A percentile compares a stretch with the other conserved stretches of the same genome.
Evolutionary conservation across 2,888 invertebrate genomes (phyloP).

Genomic region (Zele albiditarsus): DNA sequence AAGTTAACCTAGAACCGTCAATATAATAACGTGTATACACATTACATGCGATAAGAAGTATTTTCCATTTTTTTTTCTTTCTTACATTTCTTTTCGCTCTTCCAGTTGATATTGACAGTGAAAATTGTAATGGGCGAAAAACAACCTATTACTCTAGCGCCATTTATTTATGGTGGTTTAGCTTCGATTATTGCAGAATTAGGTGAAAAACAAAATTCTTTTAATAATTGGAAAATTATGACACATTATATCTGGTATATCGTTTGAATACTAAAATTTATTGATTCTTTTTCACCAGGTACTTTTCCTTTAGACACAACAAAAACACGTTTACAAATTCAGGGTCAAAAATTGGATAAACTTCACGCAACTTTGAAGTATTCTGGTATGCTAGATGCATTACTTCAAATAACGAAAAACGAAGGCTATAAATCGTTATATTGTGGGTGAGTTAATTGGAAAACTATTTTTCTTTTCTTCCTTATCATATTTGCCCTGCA

Average conservation of each 20-base stretch:
- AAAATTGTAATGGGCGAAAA: conserved; percentile 80
- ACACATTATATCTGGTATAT: conserved; percentile 17
- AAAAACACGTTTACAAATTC: conserved; percentile 94
- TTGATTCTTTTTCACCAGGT: conserved; percentile 75
- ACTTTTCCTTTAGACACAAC: conserved; percentile 98
- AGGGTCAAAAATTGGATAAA: conserved; percentile 89
- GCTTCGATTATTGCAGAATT: conserved; percentile 96
- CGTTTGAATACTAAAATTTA: not conserved
- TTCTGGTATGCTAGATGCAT: conserved; percentile 93
- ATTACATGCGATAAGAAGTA: not conserved
- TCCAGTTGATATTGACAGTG: conserved; percentile 42
- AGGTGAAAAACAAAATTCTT: conserved; percentile 76
- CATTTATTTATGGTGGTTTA: conserved; percentile 94
- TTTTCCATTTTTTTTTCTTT: conserved; percentile 18
- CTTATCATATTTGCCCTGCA: not conserved
- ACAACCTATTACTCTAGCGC: conserved; percentile 94
- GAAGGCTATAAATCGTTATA: conserved; percentile 92
- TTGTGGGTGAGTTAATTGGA: conserved; percentile 79
- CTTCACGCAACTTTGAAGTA: conserved; percentile 85
- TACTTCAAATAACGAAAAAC: conserved; percentile 87
- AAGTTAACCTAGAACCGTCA: conserved; percentile 14
- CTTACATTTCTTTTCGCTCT: conserved; percentile 11
- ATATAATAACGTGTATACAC: not conserved
- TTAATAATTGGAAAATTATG: conserved; percentile 14
- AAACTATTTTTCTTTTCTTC: conserved; percentile 9